phyloP scores from a whole-genome alignment of 2,888 invertebrate species.

The Microplitis deprimator region DNA sequence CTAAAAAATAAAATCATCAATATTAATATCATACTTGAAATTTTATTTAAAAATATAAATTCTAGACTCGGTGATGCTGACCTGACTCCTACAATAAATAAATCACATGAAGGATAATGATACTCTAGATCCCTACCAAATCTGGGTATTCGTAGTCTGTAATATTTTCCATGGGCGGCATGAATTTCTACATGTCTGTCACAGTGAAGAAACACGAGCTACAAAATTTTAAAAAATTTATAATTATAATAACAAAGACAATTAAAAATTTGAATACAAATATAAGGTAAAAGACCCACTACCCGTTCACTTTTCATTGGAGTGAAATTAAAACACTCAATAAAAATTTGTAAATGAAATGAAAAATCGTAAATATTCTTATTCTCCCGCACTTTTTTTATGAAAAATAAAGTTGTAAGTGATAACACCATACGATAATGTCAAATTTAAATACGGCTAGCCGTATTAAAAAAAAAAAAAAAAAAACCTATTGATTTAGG shows the following conservation, averaged over 20 bases:
- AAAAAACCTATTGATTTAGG: too few relatives aligned
- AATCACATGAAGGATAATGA: slow-evolving; percentile 90
- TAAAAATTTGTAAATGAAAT: too few relatives aligned
- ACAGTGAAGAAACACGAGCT: slow-evolving; percentile 91
- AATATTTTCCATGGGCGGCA: slow-evolving; percentile 92
- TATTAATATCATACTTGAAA: slow-evolving; percentile 12
- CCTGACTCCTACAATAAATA: slow-evolving; percentile 92
- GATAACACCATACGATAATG: too few relatives aligned
- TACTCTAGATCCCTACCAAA: slow-evolving; percentile 96
- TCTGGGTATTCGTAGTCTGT: slow-evolving; percentile 91
- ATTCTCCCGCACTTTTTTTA: too few relatives aligned
- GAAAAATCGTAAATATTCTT: too few relatives aligned
- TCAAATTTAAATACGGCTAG: too few relatives aligned
- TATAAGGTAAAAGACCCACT: not conserved
- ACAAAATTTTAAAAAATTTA: slow-evolving; percentile 57
- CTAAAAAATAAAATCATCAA: slow-evolving; percentile 71
- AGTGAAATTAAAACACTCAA: too few relatives aligned
- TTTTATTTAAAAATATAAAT: too few relatives aligned
- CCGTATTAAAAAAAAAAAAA: too few relatives aligned
- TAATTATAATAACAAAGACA: not conserved
- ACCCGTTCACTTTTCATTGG: too few relatives aligned
- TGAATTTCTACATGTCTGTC: slow-evolving; percentile 97
- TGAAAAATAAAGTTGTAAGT: too few relatives aligned
- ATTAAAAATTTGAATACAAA: slow-evolving; percentile 11
- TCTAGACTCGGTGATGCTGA: slow-evolving; percentile 62